Base-by-base conservation (phyloP, 64 coral and sea anemone genomes). In the Trachythela sp. region DNA sequence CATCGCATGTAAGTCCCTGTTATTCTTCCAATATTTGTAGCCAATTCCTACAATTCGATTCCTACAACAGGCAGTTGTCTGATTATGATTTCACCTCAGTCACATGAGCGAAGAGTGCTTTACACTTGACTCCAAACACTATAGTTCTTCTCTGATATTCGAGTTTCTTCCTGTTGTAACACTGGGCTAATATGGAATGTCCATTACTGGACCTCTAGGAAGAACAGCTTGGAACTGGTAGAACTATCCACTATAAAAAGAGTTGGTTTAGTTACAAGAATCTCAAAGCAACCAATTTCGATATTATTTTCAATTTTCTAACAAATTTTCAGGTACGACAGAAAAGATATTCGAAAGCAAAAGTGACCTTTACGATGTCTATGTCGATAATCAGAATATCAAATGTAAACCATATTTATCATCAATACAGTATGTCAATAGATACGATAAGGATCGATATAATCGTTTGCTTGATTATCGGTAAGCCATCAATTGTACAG, bases 311-410 rank as follows among this genome's bases (percentile, higher is more conserved):
- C 8, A 39, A 38, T 80, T 35, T 39, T 80, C 20, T 36, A 9
- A 39, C 32, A 20, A n/a, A 27, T 64, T 80, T 77, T 72, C 33
- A 99, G 96, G 96, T 88, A 99, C 96, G 10, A 99, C 93, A 54
- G 96, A 99, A 91, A 99, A 94, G 54, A 99, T 99, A 84, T 99
- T 99, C 91, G 96, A 99, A 39, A 93, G 85, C 18, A 99, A 99
- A 89, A 33, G 89, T 38, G 89, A 86, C 30, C 89, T 95, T 24
- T 99, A 94, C 34, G 96, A 99, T 43, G 96, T 99, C 9, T 99
- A 99, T 64, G 93, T 99, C 27, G 93, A 99, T 85, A 99, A 92
- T 89, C 96, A 99, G 37, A 89, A 93, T 27, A 77, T 99, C n/a
- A 94, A 77, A 45, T 94, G 93, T 56, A 94, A 99, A 39, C 93